Evolutionary conservation across 1,140 invertebrate species (phyloP).

Genomic region (Aphis craccivora): DNA sequence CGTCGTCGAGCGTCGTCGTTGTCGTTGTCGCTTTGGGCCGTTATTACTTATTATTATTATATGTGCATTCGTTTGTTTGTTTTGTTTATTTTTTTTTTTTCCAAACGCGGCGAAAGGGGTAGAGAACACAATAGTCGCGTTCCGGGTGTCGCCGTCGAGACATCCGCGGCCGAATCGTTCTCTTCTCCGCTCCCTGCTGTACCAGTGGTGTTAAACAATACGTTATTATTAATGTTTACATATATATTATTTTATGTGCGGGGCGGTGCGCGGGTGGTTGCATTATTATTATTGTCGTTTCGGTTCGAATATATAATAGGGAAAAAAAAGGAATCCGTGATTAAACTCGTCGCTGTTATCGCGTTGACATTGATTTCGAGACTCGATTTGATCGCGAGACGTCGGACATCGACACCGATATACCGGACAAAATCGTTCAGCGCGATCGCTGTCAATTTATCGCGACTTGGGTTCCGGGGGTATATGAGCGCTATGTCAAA

Average conservation of each 20-base stretch:
- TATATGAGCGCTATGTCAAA: no score
- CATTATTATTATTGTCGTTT: not conserved
- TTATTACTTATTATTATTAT: not conserved
- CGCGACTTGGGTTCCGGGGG: no score
- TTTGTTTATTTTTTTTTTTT: not conserved
- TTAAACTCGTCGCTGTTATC: not conserved
- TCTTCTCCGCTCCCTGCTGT: not conserved
- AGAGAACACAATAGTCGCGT: not conserved
- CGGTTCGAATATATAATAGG: not conserved
- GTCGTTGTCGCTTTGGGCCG: no score
- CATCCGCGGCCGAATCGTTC: not conserved
- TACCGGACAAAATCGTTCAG: not conserved
- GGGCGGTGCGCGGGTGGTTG: no score
- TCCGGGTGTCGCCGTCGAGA: not conserved
- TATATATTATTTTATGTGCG: not conserved
- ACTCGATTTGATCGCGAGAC: not conserved
- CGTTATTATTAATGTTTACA: not conserved
- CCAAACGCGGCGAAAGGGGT: not conserved
- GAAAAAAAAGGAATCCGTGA: not conserved
- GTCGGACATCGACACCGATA: not conserved
- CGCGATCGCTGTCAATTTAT: not conserved
- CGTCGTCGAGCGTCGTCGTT: no score
- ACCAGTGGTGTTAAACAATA: not conserved
- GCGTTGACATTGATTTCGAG: not conserved
- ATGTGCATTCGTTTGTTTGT: not conserved